Base-by-base conservation (phyloP, 2,888 invertebrate genomes). In the Hanleya hanleyi region DNA sequence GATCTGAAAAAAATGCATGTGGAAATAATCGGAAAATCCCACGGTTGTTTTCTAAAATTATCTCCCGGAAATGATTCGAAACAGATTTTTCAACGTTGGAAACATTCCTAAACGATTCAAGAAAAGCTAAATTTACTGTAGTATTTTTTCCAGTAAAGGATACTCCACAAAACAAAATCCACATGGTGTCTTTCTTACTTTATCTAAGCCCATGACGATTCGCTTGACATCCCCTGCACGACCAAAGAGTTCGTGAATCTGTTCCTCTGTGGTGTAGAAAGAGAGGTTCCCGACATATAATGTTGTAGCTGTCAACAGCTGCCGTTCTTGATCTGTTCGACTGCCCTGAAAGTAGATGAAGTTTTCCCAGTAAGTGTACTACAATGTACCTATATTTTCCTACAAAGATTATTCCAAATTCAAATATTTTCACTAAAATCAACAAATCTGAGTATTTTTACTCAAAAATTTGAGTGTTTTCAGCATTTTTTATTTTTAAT, bases 101-200 rank as follows among this genome's bases (percentile, higher is more conserved):
- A n/a, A n/a, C n/a, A n/a, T n/a, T n/a, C n/a, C n/a, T n/a, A n/a
- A n/a, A n/a, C n/a, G n/a, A n/a, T n/a, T n/a, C n/a, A n/a, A n/a
- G n/a, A n/a, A n/a, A n/a, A n/a, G n/a, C n/a, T n/a, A n/a, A n/a
- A n/a, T n/a, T n/a, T n/a, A n/a, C n/a, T n/a, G n/a, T n/a, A n/a
- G n/a, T 41, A 41, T 12, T 41, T 12, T 41, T 18, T 41, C 9
- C 9, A 57, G 15, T 15, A 79, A 86, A 86, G 89, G 88, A 88
- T 89, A 99, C 92, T 99, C 99, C 1, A 99, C 95, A 91, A 99
- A 99, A 90, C 99, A 99, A 91, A 99, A 99, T 1, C 99, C 99
- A 92, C 99, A 99, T 0, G 99, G 99, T 0, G 99, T 99, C 91
- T 98, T 99, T 87, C 96, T 97, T 89, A 96, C 96, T 89, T 98